Percentiles rank a stretch among this genome's conserved stretches.
These are phyloP conservation scores for Sinocyclocheilus maitianheensis DNA, from an alignment of 2,113 vertebrate genomes.

Conservation along the genomic window DNA sequence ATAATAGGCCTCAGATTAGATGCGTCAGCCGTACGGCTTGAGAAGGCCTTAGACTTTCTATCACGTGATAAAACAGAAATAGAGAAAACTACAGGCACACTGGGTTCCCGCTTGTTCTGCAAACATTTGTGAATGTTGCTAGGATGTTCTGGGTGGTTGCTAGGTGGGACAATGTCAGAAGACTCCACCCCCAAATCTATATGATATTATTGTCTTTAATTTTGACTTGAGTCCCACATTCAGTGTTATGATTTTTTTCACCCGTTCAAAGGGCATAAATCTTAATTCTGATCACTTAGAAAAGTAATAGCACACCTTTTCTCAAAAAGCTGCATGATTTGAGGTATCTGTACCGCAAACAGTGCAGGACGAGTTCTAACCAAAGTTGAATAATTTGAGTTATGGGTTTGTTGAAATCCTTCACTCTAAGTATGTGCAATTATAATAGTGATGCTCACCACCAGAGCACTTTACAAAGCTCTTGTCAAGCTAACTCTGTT, in stretches of 20 bases:
- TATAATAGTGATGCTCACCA: neutral
- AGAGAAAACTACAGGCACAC: too few relatives aligned
- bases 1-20: too few relatives aligned
- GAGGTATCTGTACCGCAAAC: neutral
- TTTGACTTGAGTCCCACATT: neutral
- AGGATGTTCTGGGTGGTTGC: too few relatives aligned
- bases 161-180: too few relatives aligned
- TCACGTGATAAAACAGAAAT: too few relatives aligned
- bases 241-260: neutral
- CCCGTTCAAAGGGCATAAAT: neutral
- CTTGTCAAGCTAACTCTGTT: constrained; percentile 46
- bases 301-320: neutral
- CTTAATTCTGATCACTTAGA: neutral
- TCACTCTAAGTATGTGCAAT: neutral
- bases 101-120: too few relatives aligned
- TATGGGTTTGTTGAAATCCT: neutral
- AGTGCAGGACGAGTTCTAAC: neutral
- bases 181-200: too few relatives aligned
- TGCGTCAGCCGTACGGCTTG: too few relatives aligned
- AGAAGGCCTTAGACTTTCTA: too few relatives aligned
- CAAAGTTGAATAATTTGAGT: neutral
- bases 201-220: too few relatives aligned
- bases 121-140: too few relatives aligned
- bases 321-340: neutral
- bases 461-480: constrained; percentile 47